phyloP scores from a whole-genome alignment of 1,140 invertebrate species.

The Papilio aristodemus region DNA sequence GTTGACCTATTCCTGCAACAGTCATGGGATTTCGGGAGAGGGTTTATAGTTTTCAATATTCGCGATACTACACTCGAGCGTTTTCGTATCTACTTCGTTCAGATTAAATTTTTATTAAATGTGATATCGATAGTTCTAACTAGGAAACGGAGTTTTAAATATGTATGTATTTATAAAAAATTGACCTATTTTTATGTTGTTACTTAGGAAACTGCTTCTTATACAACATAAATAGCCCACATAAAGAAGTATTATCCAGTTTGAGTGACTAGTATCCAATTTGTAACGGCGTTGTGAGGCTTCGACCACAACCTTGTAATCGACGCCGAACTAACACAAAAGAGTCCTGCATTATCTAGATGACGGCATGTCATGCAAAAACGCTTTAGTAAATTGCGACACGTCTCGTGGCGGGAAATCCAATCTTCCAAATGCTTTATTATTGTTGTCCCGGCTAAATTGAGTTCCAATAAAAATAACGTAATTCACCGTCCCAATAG shows the following conservation, averaged over 20 bases:
- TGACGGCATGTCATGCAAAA: constrained; percentile 46
- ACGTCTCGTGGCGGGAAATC: constrained; percentile 51
- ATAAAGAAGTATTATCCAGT: constrained; percentile 63
- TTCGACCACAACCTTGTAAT: constrained; percentile 71
- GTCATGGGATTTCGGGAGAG: constrained; percentile 59
- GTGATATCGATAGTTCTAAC: not conserved
- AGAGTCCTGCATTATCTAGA: constrained; percentile 54
- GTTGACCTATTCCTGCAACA: constrained; percentile 59
- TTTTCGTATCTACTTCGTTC: constrained; percentile 16
- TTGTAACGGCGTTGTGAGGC: constrained; percentile 62
- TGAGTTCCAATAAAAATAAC: constrained; percentile 71
- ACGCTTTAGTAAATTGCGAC: constrained; percentile 53
- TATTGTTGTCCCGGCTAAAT: constrained; percentile 57
- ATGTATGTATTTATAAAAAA: too few species aligned
- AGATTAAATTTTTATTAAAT: constrained; percentile 2
- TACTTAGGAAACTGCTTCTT: constrained; percentile 52
- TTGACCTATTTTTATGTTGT: constrained; percentile 56
- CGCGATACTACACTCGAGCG: constrained; percentile 40
- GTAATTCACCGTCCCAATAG: constrained; percentile 68
- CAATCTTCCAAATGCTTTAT: constrained; percentile 67
- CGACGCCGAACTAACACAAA: constrained; percentile 66
- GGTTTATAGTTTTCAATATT: constrained; percentile 76
- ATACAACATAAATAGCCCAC: constrained; percentile 59
- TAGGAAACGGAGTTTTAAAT: not conserved
- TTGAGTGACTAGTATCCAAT: constrained; percentile 70